A percentile compares a stretch with the other conserved stretches of the same genome.
Conservation (phyloP, 2,113 vertebrate genomes). For the Cranoglanis bouderius region DNA sequence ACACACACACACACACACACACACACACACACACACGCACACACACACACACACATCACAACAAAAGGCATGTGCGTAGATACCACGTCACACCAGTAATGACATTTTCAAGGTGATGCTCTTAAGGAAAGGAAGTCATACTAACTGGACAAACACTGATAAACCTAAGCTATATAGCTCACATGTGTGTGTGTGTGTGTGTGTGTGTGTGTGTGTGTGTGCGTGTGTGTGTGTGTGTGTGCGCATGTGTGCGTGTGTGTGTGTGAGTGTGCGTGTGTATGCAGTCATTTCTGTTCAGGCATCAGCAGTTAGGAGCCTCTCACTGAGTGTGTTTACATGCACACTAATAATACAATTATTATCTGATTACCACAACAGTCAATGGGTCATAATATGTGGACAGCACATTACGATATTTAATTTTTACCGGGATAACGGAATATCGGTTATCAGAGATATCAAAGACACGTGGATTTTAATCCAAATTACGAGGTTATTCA, state of each 20-base stretch:
- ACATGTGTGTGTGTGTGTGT: background rate
- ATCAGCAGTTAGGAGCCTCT: background rate
- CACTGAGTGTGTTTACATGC: background rate
- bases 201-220: slow-evolving; percentile 6
- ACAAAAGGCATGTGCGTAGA: slow-evolving; percentile 48
- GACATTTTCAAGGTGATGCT: slow-evolving; percentile 61
- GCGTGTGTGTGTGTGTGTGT: background rate
- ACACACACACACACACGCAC: slow-evolving; percentile 5
- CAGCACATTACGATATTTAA: background rate
- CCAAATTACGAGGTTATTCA: background rate
- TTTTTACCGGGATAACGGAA: background rate
- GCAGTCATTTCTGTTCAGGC: background rate
- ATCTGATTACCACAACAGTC: background rate
- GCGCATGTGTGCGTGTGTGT: slow-evolving; percentile 1
- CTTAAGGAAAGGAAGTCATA: slow-evolving; percentile 71
- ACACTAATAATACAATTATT: background rate
- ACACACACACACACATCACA: slow-evolving; percentile 36
- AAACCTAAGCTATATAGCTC: slow-evolving; percentile 61
- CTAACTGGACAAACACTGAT: slow-evolving; percentile 78
- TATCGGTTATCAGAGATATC: background rate
- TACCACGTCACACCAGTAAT: slow-evolving; percentile 55
- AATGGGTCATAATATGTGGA: background rate
- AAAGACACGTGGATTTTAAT: background rate
- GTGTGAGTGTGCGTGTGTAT: background rate
- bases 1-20: no score